Evolutionary conservation across 2,797 vertebrate genomes (phyloP), one percentile per base, ranked within the genome.

Genomic region (Pyrocephalus nanus): DNA sequence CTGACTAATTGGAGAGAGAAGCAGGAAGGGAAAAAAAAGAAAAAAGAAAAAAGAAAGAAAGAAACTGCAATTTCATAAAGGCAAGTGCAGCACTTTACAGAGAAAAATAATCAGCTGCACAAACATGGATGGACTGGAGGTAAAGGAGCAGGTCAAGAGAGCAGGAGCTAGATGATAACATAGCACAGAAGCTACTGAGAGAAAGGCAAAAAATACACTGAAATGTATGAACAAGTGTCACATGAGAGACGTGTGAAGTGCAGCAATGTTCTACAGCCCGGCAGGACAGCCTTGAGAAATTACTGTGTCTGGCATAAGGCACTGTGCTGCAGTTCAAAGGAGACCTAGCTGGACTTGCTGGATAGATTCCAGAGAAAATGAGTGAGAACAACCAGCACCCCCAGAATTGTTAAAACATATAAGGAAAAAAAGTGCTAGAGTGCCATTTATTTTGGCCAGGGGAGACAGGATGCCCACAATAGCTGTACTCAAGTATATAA

Each of bases 341-440:
- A 73, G 30, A 54, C 10, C 0, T 0, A 40, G 18, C 15, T 26
- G 71, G 42, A 38, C 2, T 1, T 30, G 12, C 11, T 34, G 66
- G 57, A 34, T 6, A 8, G 27, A 65, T 43, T 65, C 51, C 42
- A 88, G 75, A 38, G 61, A 62, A 72, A 15, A 16, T 29, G 30
- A 61, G 36, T 15, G 18, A 70, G 7, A 30, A 53, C 34, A 82
- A 73, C 6, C 27, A 85, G 12, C 11, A 32, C 8, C 30, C 60
- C 12, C 8, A 16, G 43, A 88, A 88, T 54, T 23, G 6, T 42
- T 38, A 67, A 16, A 25, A 75, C 71, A 64, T 53, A n/a, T 8
- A 65, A 61, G 30, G 4, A 19, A 18, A 83, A 42, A 74, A 82
- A 2, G 11, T 38, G 11, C 22, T 55, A 78, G 62, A 53, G 82